Conservation (phyloP, 1,140 invertebrate genomes). For the Aricia agestis region DNA sequence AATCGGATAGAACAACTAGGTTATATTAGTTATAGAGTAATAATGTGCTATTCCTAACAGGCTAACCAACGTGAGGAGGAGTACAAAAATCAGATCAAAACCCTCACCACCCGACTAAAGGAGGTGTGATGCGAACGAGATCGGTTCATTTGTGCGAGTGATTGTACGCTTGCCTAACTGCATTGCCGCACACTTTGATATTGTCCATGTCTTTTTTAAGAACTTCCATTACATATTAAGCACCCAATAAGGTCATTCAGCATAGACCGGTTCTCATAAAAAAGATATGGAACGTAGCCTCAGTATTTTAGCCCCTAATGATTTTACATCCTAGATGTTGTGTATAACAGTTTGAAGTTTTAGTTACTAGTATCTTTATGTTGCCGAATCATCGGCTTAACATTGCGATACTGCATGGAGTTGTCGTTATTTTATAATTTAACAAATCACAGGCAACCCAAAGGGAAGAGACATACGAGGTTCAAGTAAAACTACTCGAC, state of each 20-base stretch:
- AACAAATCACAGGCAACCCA: constrained; percentile 88
- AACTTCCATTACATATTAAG: too few species aligned
- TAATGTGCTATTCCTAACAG: constrained; percentile 77
- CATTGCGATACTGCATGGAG: constrained; percentile 60
- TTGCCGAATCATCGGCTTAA: constrained; percentile 30
- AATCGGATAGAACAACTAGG: not conserved
- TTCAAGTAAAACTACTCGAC: constrained; percentile 94
- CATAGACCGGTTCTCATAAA: constrained; percentile 33
- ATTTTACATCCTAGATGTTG: constrained; percentile 45
- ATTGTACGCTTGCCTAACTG: constrained; percentile 68
- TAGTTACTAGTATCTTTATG: constrained; percentile 45
- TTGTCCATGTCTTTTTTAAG: constrained; percentile 40
- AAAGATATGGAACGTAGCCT: constrained; percentile 45
- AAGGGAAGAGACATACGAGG: constrained; percentile 96
- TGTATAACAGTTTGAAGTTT: constrained; percentile 47
- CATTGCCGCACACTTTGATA: constrained; percentile 62
- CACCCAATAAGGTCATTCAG: too few species aligned
- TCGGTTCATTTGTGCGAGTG: constrained; percentile 53
- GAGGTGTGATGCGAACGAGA: constrained; percentile 85
- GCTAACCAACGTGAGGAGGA: constrained; percentile 99
- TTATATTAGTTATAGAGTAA: constrained; percentile 23
- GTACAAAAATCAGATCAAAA: constrained; percentile 99
- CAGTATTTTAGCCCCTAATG: constrained; percentile 38
- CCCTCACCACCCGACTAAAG: constrained; percentile 98
- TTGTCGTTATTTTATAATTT: constrained; percentile 61